Conservation (phyloP, 2,797 vertebrate genomes). For the Ctenopoma kingsleyae region DNA sequence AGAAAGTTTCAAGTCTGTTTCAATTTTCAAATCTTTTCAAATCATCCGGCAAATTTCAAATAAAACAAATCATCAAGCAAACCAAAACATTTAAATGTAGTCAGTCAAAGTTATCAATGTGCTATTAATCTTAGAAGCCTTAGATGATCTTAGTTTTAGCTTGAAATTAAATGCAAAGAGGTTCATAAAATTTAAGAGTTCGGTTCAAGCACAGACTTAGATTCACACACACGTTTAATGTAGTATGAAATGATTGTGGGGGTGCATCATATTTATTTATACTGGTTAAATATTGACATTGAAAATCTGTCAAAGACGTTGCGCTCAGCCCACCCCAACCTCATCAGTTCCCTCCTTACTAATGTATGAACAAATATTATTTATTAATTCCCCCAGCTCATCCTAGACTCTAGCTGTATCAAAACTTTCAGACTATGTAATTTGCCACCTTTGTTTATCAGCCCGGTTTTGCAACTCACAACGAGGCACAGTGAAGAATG, state of each 20-base stretch:
- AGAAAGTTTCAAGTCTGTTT: background rate
- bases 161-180: background rate
- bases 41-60: too few species aligned
- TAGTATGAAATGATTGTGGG: constrained; percentile 13
- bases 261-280: constrained; percentile 70
- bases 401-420: constrained; percentile 65
- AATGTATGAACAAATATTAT: constrained; percentile 83
- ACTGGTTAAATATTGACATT: constrained; percentile 79
- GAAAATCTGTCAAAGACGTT: constrained; percentile 62
- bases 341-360: constrained; percentile 74
- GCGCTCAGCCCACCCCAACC: constrained; percentile 59
- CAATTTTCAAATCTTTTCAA: constrained; percentile 1
- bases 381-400: constrained; percentile 78
- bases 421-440: constrained; percentile 72
- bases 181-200: background rate
- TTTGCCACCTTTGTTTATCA: constrained; percentile 76
- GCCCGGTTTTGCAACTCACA: constrained; percentile 60
- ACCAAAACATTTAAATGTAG: constrained; percentile 4
- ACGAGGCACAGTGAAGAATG: constrained; percentile 67
- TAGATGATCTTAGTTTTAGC: background rate
- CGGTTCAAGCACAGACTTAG: background rate
- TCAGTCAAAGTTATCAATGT: background rate
- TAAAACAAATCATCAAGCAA: constrained; percentile 1
- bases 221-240: constrained; percentile 10
- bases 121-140: background rate